These are phyloP conservation scores for Galago senegalensis DNA, from an alignment of 2,797 vertebrate genomes.

Conservation along the genomic window DNA sequence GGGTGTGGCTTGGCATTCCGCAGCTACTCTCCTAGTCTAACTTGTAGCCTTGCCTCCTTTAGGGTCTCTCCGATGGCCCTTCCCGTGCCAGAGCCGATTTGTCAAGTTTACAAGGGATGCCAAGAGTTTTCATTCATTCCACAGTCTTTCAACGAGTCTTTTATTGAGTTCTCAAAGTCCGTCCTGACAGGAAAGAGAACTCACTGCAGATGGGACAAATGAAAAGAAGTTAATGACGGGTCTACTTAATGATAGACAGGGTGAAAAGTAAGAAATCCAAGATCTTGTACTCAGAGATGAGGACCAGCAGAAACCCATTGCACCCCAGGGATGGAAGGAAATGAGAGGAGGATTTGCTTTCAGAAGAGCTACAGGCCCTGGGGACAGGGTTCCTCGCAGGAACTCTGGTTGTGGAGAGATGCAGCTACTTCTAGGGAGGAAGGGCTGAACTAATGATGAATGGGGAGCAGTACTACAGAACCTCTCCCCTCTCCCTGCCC, in stretches of 20 bases:
- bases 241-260: slow-evolving; percentile 57
- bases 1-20: not conserved
- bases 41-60: not conserved
- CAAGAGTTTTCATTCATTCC: slow-evolving; percentile 52
- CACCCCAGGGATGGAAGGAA: not conserved
- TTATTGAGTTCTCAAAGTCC: slow-evolving; percentile 54
- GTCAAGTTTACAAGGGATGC: slow-evolving; percentile 54
- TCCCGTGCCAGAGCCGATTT: slow-evolving; percentile 50
- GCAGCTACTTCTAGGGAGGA: not conserved
- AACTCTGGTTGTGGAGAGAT: not conserved
- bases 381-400: not conserved
- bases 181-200: slow-evolving; percentile 45
- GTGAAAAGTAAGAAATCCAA: slow-evolving; percentile 36
- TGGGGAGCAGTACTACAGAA: not conserved
- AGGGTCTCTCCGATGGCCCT: not conserved
- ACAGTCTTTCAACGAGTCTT: slow-evolving; percentile 67
- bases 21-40: not conserved
- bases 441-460: not conserved
- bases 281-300: not conserved
- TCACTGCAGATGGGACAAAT: slow-evolving; percentile 47
- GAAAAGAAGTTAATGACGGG: slow-evolving; percentile 63
- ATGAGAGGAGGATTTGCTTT: not conserved
- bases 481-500: not conserved
- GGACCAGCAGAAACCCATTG: not conserved
- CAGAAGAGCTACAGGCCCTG: not conserved